Evolutionary conservation across 2,888 invertebrate species (phyloP), one percentile per base, ranked within the genome.

Genomic region (Caradrina kadenii): DNA sequence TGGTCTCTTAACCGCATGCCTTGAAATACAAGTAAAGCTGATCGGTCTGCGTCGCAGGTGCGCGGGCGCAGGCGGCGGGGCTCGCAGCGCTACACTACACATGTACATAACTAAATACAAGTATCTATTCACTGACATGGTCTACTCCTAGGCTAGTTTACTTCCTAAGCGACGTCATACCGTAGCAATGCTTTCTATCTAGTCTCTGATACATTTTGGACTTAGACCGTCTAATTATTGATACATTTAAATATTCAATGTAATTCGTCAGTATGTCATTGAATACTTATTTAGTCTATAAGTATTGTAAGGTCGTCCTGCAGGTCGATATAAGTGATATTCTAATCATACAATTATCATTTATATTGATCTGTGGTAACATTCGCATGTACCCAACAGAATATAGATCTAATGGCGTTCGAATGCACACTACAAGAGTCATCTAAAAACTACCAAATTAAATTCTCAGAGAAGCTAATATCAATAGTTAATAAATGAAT

Each of bases 281-380:
- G 80, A 77, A 81, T 81, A 82, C 74, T 77, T 82, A 82, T 75
- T 80, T 75, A 75, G 78, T 80, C 78, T 82, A 82, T 71, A 82
- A 65, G 42, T 71, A 77, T 49, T 50, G 45, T 58, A 63, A 31
- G 64, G 39, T 26, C 35, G 35, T 67, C 45, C 52, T 19, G 19
- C 65, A 61, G 42, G 31, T 56, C 56, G 31, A 70, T 52, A 54
- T 75, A 54, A 63, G 58, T 60, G 52, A 22, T 55, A 60, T 17
- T 53, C 1, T 64, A 31, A 55, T 35, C 19, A 11, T 70, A 42
- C 52, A 35, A 59, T 48, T 63, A 35, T 50, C 64, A 55, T 53
- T 19, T 55, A 48, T 73, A 52, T 73, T 55, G 49, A 26, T 2
- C 56, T 63, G 69, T 69, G 52, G 59, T 65, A 19, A 68, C 65